phyloP scores from a whole-genome alignment of 2,888 invertebrate genomes.

The Sarcophaga subvicina region DNA sequence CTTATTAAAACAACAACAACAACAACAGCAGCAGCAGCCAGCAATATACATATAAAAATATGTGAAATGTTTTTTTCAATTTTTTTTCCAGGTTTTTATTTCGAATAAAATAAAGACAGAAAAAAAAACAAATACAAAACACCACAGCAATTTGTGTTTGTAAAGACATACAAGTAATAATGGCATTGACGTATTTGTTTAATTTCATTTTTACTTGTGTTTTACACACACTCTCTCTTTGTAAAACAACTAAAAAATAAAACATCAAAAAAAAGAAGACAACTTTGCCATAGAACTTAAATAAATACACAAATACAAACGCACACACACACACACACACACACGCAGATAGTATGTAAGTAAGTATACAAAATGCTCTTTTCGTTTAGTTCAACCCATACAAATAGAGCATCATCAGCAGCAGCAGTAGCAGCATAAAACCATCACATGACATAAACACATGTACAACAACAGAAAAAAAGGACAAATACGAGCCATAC shows the following conservation, averaged over 20 bases:
- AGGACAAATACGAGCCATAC: not conserved
- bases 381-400: constrained; percentile 25
- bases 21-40: not conserved
- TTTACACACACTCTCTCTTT: constrained; percentile 14
- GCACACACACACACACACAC: not conserved
- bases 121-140: constrained; percentile 38
- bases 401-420: not conserved
- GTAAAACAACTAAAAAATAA: not conserved
- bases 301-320: not conserved
- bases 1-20: constrained; percentile 33
- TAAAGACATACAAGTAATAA: constrained; percentile 51
- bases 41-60: not conserved
- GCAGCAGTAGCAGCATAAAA: not conserved
- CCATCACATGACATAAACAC: constrained; percentile 41
- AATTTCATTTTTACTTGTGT: constrained; percentile 43
- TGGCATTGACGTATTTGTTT: constrained; percentile 61
- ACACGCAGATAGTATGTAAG: not conserved
- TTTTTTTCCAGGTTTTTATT: not conserved
- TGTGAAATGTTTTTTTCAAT: not conserved
- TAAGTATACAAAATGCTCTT: not conserved
- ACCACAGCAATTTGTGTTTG: constrained; percentile 61
- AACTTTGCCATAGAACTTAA: not conserved
- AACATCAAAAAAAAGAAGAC: not conserved
- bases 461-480: constrained; percentile 15
- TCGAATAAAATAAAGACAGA: not conserved